Base-by-base conservation (phyloP, 1,140 invertebrate genomes). In the Bombus balteatus region DNA sequence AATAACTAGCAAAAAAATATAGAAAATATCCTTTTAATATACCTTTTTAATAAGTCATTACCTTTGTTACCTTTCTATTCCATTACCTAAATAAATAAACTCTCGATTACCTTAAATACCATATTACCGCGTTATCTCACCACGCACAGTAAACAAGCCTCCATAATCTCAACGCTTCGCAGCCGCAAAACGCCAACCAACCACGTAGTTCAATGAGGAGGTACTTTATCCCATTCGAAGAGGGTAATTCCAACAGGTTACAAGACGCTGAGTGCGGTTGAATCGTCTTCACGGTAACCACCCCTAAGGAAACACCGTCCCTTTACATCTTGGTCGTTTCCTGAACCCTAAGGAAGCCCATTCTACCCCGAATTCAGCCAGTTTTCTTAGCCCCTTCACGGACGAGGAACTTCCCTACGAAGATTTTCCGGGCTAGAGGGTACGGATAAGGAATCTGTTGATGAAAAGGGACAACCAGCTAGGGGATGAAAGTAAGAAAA, bases 341-440 rank as follows among this genome's bases (percentile, higher is more conserved):
- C 86, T 83, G 76, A 88, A 83, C 89, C 82, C 88, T 73, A 86
- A 89, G 88, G 73, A 88, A 78, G 65, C 85, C 74, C 74, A 86
- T 78, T 59, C 81, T 9, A 66, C 83, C 59, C 81, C 37, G 12
- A 57, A 78, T 85, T 87, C 90, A 87, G 81, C 53, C 83, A 92
- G 91, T 94, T 94, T 94, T 94, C 94, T 93, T 91, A 89, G 87
- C 87, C 90, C 91, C 89, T 92, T 84, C 86, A 92, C 92, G 92
- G 66, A 43, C 73, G 79, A 88, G 28, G 70, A 81, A 92, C 92
- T 92, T 93, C 89, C 90, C 89, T 88, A 22, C 89, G 79, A 94
- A 94, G 94, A 95, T 95, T 95, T 95, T 94, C 93, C 93, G 90
- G 91, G 84, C 93, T 81, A 80, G 39, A 76, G 86, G 90, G 83